phyloP scores from a whole-genome alignment of 2,113 vertebrate species.

The Thalassoma bifasciatum region DNA sequence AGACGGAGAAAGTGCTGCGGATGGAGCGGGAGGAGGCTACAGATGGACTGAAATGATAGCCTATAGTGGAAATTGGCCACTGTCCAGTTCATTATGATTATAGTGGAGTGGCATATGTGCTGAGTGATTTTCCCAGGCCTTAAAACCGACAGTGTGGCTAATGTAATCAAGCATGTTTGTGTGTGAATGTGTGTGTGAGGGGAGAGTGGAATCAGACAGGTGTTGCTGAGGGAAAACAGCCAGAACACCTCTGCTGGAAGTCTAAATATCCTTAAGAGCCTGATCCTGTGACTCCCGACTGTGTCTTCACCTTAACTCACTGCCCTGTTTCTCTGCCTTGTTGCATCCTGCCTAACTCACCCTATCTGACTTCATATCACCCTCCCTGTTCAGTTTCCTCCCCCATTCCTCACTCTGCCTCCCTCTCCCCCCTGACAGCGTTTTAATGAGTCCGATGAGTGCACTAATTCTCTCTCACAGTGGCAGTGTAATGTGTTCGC shows the following conservation, averaged over 20 bases:
- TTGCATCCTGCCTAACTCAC: conserved; percentile 38
- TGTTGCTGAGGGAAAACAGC: conserved; percentile 45
- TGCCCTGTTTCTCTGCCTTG: conserved; percentile 34
- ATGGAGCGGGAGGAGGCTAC: conserved; percentile 44
- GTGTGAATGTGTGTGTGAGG: conserved; percentile 6
- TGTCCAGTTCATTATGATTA: conserved; percentile 73
- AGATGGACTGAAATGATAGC: conserved; percentile 78
- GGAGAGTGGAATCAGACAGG: conserved; percentile 50
- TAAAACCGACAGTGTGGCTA: conserved; percentile 57
- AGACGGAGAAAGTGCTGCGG: conserved; percentile 47
- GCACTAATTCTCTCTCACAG: conserved; percentile 77
- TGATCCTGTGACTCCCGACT: conserved; percentile 29
- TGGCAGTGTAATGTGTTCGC: conserved; percentile 68
- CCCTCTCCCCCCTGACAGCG: conserved; percentile 56
- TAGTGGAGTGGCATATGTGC: conserved; percentile 73
- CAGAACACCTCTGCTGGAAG: conserved; percentile 57
- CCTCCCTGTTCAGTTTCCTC: conserved; percentile 20
- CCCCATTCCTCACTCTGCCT: conserved; percentile 33
- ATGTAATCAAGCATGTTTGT: conserved; percentile 51
- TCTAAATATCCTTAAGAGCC: conserved; percentile 63
- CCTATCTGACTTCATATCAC: conserved; percentile 6
- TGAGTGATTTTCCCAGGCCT: conserved; percentile 55
- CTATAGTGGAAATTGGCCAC: conserved; percentile 75
- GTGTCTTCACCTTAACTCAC: conserved; percentile 32
- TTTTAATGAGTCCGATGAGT: conserved; percentile 76